A percentile compares a stretch with the other conserved stretches of the same genome.
phyloP scores from a whole-genome alignment of 1,140 invertebrate species.

The Babylonia areolata region DNA sequence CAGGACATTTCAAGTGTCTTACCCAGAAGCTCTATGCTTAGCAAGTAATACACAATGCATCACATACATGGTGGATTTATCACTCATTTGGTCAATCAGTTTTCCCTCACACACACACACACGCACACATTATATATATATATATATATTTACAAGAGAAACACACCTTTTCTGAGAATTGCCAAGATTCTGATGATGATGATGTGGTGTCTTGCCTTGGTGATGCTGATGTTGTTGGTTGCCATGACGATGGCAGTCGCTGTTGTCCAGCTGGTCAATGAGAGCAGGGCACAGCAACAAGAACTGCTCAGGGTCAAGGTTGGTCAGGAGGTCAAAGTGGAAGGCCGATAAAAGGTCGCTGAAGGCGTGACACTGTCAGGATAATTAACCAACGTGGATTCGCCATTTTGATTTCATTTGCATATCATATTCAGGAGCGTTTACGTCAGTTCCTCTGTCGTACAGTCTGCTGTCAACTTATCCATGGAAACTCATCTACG shows the following conservation, averaged over 20 bases:
- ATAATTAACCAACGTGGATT: slow-evolving; percentile 17
- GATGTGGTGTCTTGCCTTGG: no score
- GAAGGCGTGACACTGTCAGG: slow-evolving; percentile 50
- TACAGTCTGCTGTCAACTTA: not conserved
- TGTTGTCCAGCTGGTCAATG: slow-evolving; percentile 78
- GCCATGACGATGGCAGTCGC: slow-evolving; percentile 53
- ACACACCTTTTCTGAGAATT: no score
- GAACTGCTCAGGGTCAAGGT: slow-evolving; percentile 78
- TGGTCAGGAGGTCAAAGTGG: slow-evolving; percentile 33
- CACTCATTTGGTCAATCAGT: no score
- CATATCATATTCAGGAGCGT: not conserved
- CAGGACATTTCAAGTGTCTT: no score
- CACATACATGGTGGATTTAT: no score
- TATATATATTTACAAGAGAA: no score
- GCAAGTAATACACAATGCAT: no score
- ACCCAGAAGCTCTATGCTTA: no score
- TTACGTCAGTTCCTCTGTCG: not conserved
- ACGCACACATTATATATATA: no score
- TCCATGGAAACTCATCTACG: not conserved
- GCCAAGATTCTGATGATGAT: no score
- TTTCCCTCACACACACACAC: no score
- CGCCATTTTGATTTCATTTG: no score
- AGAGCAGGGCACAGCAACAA: slow-evolving; percentile 82
- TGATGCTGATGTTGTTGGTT: not conserved
- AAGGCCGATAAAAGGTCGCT: slow-evolving; percentile 43